Evolutionary conservation across 2,797 vertebrate species (phyloP).

Genomic region (Pangasius djambal): DNA sequence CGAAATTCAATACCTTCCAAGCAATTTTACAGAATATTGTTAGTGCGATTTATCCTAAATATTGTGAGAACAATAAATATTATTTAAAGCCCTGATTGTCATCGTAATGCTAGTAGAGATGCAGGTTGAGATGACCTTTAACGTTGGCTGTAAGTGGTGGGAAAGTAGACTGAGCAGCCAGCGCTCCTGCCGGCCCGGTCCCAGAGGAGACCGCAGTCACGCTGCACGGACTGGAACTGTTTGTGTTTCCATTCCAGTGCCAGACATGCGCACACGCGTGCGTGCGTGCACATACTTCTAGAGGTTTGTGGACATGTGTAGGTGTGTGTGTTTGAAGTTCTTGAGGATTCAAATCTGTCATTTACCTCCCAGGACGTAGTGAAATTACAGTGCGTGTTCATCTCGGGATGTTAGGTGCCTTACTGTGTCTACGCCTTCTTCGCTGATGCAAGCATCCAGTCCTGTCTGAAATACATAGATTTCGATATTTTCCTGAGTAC

Average conservation of each 20-base stretch:
- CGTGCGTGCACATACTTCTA: background rate
- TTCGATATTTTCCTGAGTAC: too few relatives aligned
- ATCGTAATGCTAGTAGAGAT: background rate
- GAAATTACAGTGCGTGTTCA: background rate
- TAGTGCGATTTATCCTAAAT: background rate
- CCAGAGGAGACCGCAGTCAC: constrained; percentile 32
- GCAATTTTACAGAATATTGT: background rate
- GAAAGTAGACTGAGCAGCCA: constrained; percentile 34
- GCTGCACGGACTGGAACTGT: constrained; percentile 22
- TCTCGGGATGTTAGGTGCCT: background rate
- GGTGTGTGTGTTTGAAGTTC: constrained; percentile 7
- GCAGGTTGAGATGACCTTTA: background rate
- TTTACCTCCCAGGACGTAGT: constrained; percentile 36
- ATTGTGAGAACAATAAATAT: too few relatives aligned
- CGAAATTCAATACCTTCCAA: background rate
- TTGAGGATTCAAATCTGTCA: background rate
- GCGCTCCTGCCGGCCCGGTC: constrained; percentile 16
- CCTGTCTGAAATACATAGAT: background rate
- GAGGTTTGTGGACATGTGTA: background rate
- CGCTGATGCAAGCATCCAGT: background rate
- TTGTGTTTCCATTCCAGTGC: constrained; percentile 41
- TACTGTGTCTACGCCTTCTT: too few relatives aligned
- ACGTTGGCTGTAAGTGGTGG: constrained; percentile 13
- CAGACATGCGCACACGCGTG: background rate
- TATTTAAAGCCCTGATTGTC: background rate